Percentiles rank a stretch among this genome's conserved stretches.
Conservation (phyloP, 2,113 vertebrate genomes). For the Pseudorectes ferrugineus region DNA sequence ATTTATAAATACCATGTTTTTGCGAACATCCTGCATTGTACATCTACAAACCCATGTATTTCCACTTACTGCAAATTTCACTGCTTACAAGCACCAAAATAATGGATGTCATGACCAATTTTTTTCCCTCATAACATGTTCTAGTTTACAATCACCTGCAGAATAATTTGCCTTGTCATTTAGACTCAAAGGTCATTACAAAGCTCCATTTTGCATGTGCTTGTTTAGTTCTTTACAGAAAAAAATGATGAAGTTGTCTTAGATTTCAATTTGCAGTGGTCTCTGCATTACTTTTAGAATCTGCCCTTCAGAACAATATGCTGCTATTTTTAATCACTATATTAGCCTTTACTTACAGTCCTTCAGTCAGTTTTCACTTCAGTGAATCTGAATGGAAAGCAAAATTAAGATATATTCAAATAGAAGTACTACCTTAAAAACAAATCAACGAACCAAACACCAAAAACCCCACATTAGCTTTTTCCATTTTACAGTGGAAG, state of each 20-base stretch:
- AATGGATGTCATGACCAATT: not conserved
- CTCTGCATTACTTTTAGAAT: not conserved
- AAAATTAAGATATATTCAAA: not conserved
- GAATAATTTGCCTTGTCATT: not conserved
- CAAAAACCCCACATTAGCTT: not conserved
- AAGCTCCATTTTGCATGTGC: not conserved
- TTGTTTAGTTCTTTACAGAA: not conserved
- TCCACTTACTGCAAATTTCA: not conserved
- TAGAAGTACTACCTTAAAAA: not conserved
- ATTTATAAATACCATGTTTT: not conserved
- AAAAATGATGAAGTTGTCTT: not conserved
- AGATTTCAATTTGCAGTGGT: not conserved
- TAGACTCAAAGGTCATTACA: not conserved
- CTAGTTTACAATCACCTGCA: not conserved
- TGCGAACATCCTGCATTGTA: accelerated
- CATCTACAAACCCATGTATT: not conserved
- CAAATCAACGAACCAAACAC: not conserved
- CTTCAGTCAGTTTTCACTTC: not conserved
- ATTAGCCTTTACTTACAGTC: not conserved
- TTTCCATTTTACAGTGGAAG: not conserved
- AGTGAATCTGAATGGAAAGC: not conserved
- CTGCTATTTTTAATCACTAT: not conserved
- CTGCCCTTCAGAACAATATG: not conserved
- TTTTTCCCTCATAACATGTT: not conserved
- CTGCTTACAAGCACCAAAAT: not conserved